Evolutionary conservation across 2,888 invertebrate species (phyloP), one percentile per base, ranked within the genome.

Genomic region (Gymnosoma rotundatum): DNA sequence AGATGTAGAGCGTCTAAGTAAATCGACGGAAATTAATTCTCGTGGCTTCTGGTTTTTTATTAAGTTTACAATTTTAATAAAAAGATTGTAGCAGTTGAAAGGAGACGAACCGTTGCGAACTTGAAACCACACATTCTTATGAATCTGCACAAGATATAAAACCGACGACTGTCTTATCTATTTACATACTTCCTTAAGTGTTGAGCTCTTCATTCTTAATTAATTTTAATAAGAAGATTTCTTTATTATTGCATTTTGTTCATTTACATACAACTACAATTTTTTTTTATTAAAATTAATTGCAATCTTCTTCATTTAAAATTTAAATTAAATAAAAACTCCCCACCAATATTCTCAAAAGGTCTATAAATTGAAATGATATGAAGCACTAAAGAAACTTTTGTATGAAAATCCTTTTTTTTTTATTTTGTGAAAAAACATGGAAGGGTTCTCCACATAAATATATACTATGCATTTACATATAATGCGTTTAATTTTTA

Each of bases 391-490:
- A 52, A 52, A 52, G 18, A 7, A 52, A 52, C 50, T 52, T 52
- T 52, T 7, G 18, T 20, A 52, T 52, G 20, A 2, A 52, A 52
- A 52, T 52, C 50, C 50, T 18, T 52, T 18, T 70, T 56, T 58
- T 67, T 52, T 25, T 67, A 52, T 67, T 36, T 52, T 52, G n/a
- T 42, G 18, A 2, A 61, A 60, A 82, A 66, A 69, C 38, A 78
- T 66, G 63, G 10, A 66, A 79, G 60, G 60, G 42, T 66, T 64
- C 79, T 73, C 58, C 66, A 2, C 60, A 52, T 54, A 74, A 56
- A 63, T 0, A 8, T 6, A 32, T 8, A 6, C 32, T 8, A 32
- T 6, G 6, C 32, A 32, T 6, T 0, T 32, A 7, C 32, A 32
- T 1, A 32, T 32, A 69, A 42, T 80, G 74, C 80, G 48, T 69